Base-by-base conservation (phyloP, 2,797 vertebrate genomes). In the Manis crassicaudata region DNA sequence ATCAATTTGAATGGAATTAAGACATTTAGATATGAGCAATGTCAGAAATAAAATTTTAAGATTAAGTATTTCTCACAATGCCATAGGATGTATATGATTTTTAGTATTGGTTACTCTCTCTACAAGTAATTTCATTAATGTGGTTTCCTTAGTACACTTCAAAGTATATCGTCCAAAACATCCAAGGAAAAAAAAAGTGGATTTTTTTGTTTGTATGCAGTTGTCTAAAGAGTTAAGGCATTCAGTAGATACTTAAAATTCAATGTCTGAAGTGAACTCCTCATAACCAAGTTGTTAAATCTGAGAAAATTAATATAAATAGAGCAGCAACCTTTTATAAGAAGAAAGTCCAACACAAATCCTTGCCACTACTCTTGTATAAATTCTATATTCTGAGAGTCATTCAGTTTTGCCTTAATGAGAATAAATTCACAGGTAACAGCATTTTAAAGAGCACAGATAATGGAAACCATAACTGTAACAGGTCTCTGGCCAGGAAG, bases 101-200 rank as follows among this genome's bases (percentile, higher is more conserved):
- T 96, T 75, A 80, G 13, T 76, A 73, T 50, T 73, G 14, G 91
- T 93, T 87, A 67, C 21, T 94, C 35, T 95, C 32, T 70, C 29
- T 94, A 16, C 75, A 94, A 58, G 50, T 94, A 90, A 90, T 94
- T 83, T 67, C 65, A 79, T 76, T 1, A 0, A 52, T 97, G 63
- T 82, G 95, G 35, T 92, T 97, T 96, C 60, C 72, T 97, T 92
- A 95, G 25, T 72, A 70, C 7, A 94, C 50, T 94, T 97, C n/a
- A 92, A 92, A 89, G 94, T 94, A 13, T 97, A 88, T 72, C 96
- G 40, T 87, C 18, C 3, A 65, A 84, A 82, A 56, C 11, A 84
- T 67, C 29, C 79, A 14, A 20, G 13, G 7, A 56, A 75, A 88
- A 62, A 84, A 70, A 75, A 84, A 46, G 46, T 62, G 0, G 52